Evolutionary conservation across 2,888 invertebrate genomes (phyloP).

Genomic region (Cryptus armator): DNA sequence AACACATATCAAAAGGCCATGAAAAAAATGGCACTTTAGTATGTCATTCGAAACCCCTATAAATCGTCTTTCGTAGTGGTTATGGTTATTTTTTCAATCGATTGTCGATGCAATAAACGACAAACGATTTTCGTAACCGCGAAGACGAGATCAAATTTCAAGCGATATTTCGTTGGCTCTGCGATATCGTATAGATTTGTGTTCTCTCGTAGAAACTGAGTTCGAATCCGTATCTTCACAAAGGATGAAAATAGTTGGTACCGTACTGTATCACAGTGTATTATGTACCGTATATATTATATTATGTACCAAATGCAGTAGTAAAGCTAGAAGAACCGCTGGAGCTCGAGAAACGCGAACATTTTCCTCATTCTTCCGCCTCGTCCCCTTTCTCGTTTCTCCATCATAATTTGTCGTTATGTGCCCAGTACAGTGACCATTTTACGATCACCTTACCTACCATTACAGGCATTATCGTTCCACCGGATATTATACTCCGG

Average conservation of each 20-base stretch:
- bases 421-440: constrained; percentile 69
- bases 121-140: constrained; percentile 43
- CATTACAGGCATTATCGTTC: constrained; percentile 69
- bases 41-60: too few species aligned
- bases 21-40: too few species aligned
- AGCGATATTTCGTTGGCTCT: not conserved
- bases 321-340: constrained; percentile 5
- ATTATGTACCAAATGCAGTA: constrained; percentile 6
- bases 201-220: not conserved
- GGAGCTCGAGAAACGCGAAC: constrained; percentile 1
- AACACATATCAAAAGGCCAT: too few species aligned
- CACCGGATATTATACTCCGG: constrained; percentile 68
- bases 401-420: constrained; percentile 73
- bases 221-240: not conserved
- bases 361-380: constrained; percentile 19
- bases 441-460: constrained; percentile 74
- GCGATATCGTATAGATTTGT: constrained; percentile 1
- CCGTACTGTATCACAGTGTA: not conserved
- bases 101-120: constrained; percentile 40
- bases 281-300: constrained; percentile 17
- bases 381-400: not conserved
- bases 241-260: constrained; percentile 23
- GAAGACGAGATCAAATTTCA: not conserved
- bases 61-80: too few species aligned
- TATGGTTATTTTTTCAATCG: not conserved